Evolutionary conservation across 2,797 vertebrate species (phyloP), one percentile per base, ranked within the genome.

Genomic region (Hoplostethus atlanticus): DNA sequence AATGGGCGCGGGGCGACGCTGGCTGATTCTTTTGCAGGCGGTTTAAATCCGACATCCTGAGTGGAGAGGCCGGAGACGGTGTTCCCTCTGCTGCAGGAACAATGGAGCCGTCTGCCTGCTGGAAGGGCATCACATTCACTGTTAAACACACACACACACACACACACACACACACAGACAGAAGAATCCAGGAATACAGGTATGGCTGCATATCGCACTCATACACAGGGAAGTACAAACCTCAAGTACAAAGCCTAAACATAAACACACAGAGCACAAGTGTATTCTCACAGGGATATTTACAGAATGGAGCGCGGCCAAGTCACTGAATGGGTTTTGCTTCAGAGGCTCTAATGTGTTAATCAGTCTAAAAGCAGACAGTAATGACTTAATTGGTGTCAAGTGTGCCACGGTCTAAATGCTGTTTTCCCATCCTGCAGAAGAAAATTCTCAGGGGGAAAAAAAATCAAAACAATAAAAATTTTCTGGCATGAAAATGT

Each of bases 1-100:
- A 79, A 85, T 83, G 73, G 80, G 78, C 73, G 80, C 13, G 76
- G 64, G 81, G 21, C 82, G 86, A 92, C 89, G 79, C 84, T 84
- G 72, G 67, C 64, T 81, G 65, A 44, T 74, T 46, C 52, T 71
- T 81, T 51, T 65, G 25, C 65, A 80, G 74, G 84, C 83, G 75
- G 79, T 80, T 62, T 76, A 86, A 60, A 21, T 81, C 64, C 70
- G 72, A 93, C 92, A 93, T 94, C 94, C 94, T 94, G 93, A 86
- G 79, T 76, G 84, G 89, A 87, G 79, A 80, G 78, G 53, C 81
- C 11, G 84, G 85, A 84, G 88, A 89, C 86, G 40, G 17, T 60
- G 74, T 83, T 91, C 90, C 68, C 78, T 82, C 80, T 74, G 81
- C 83, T 68, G 68, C 77, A 86, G 69, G 63, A 91, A 95, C 91